These are phyloP conservation scores for Drosophila sechellia DNA, from an alignment of 1,140 invertebrate species.

Conservation along the genomic window DNA sequence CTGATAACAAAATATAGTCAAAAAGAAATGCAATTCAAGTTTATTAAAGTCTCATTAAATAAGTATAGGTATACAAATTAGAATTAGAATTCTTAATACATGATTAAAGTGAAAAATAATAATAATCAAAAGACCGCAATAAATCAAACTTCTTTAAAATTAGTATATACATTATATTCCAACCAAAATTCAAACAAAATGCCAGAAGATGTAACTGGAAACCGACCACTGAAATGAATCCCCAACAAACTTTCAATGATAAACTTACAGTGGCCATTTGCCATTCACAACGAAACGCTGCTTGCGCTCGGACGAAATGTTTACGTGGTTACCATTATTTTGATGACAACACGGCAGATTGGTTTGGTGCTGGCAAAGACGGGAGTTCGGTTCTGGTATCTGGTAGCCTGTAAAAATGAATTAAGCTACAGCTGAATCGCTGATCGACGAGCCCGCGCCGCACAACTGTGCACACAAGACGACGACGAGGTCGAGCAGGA, in stretches of 20 bases:
- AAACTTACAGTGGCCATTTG: not conserved
- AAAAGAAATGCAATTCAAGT: too few relatives aligned
- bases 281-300: slow-evolving; percentile 45
- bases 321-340: slow-evolving; percentile 65
- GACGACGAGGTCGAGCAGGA: slow-evolving; percentile 43
- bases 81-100: too few relatives aligned
- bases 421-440: slow-evolving; percentile 53
- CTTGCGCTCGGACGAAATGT: slow-evolving; percentile 28
- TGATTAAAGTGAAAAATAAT: too few relatives aligned
- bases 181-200: too few relatives aligned
- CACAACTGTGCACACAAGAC: slow-evolving; percentile 62
- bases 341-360: slow-evolving; percentile 79
- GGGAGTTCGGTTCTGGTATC: slow-evolving; percentile 40
- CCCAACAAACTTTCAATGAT: slow-evolving; percentile 9
- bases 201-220: not conserved
- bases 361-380: slow-evolving; percentile 50
- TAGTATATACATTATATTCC: too few relatives aligned
- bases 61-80: too few relatives aligned
- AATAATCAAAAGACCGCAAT: too few relatives aligned
- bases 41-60: too few relatives aligned
- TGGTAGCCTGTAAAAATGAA: slow-evolving; percentile 56
- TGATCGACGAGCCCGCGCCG: slow-evolving; percentile 24
- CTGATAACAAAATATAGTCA: too few relatives aligned
- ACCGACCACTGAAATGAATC: not conserved
- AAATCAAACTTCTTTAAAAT: too few relatives aligned